Conservation (phyloP, 1,140 invertebrate species). For the Bombyx mori region ASM3026992v2 NC_085119.1:16600001-16600500, state of each 20-base stretch:
- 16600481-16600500: too few relatives aligned
- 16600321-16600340: background rate
- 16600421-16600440: too few relatives aligned
- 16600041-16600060: background rate
- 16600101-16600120: slow-evolving; percentile 51
- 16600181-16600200: slow-evolving; percentile 43
- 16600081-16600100: slow-evolving; percentile 48
- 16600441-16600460: too few relatives aligned
- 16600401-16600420: too few relatives aligned
- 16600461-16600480: too few relatives aligned
- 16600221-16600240: background rate
- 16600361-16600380: too few relatives aligned
- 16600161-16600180: slow-evolving; percentile 45
- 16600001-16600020: too few relatives aligned
- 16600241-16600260: background rate
- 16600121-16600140: slow-evolving; percentile 49
- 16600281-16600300: background rate
- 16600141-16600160: slow-evolving; percentile 35
- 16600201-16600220: slow-evolving; percentile 3
- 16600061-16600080: slow-evolving; percentile 35
- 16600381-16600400: too few relatives aligned
- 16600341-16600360: too few relatives aligned
- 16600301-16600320: background rate
- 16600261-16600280: background rate
- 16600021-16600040: background rate